Base-by-base conservation (phyloP, 2,113 vertebrate species). In the Bubalus kerabau region DNA sequence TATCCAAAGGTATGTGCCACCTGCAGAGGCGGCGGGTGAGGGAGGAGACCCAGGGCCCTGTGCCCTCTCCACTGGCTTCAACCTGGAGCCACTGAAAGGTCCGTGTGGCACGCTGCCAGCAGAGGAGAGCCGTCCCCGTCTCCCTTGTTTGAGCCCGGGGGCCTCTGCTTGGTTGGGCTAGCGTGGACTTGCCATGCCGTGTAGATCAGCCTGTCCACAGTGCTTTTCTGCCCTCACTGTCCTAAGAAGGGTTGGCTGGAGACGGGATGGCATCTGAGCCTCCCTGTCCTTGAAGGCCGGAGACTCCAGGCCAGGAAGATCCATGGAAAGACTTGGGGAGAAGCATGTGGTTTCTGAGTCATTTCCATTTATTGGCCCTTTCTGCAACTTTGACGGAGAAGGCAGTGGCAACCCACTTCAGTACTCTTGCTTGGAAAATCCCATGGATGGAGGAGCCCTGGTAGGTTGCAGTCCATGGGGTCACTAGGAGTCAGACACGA, bases 1-100 rank as follows among this genome's bases (percentile, higher is more conserved):
- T 99, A 99, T 95, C 99, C 99, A 13, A 99, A 99, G 99, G 99
- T 99, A 90, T 5, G 32, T 82, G n/a, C 62, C 9, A 0, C 10
- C 2, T 1, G 0, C 10, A 3, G 46, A 9, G 67, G 46, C 50
- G 14, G 3, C 5, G n/a, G 50, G 13, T 6, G 21, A 21, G 7
- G 17, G 78, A 16, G 17, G 6, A 12, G 26, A 7, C 19, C 32
- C 48, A 1, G 50, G 87, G 60, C 26, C 43, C 46, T 16, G 59
- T 5, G 9, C 83, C 56, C 3, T 0, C 24, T 32, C 23, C 1
- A 0, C 19, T 26, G 50, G 21, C 1, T 71, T 48, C 43, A 7
- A 28, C 88, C 54, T 28, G 6, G 26, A 32, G 16, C 87, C 40
- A 7, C 52, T 5, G 93, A 7, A 16, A 9, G 52, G 57, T n/a